Percentiles rank a stretch among this genome's conserved stretches.
Evolutionary conservation across 64 coral and sea anemone genomes (phyloP).

Genomic region (Cladopsammia gracilis): DNA sequence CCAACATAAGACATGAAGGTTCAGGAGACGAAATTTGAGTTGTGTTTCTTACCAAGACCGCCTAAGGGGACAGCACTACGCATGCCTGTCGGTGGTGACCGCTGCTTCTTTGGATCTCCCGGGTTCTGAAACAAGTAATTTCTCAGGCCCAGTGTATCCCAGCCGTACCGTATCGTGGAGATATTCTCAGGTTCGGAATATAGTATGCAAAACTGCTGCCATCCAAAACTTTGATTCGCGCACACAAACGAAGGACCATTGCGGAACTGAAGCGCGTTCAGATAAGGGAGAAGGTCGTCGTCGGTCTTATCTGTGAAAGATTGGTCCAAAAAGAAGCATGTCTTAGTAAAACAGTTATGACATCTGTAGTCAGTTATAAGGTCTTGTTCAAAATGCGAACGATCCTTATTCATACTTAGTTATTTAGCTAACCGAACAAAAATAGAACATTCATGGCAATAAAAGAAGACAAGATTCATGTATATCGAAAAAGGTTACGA

Average conservation of each 20-base stretch:
- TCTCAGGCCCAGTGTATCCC: conserved; percentile 23
- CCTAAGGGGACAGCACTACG: conserved; percentile 92
- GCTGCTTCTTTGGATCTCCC: neutral
- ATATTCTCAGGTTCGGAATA: conserved; percentile 48
- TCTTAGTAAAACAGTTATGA: no score
- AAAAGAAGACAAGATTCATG: no score
- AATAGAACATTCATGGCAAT: no score
- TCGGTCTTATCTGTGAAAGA: neutral
- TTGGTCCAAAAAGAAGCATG: no score
- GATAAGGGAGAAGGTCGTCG: conserved; percentile 5
- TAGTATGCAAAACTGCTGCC: conserved; percentile 24
- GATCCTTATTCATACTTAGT: no score
- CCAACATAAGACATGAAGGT: no score
- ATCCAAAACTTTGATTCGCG: conserved; percentile 36
- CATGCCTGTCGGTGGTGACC: conserved; percentile 84
- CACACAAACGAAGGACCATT: conserved; percentile 53
- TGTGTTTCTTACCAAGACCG: conserved; percentile 68
- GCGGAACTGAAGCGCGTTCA: conserved; percentile 14
- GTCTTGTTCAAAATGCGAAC: no score
- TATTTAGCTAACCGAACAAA: no score
- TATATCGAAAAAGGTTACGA: no score
- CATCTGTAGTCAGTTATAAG: neutral
- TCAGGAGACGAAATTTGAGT: no score
- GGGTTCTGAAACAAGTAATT: conserved; percentile 39
- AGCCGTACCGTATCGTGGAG: conserved; percentile 41